Evolutionary conservation across 2,888 invertebrate species (phyloP).

Genomic region (Drosophila nigricruria): DNA sequence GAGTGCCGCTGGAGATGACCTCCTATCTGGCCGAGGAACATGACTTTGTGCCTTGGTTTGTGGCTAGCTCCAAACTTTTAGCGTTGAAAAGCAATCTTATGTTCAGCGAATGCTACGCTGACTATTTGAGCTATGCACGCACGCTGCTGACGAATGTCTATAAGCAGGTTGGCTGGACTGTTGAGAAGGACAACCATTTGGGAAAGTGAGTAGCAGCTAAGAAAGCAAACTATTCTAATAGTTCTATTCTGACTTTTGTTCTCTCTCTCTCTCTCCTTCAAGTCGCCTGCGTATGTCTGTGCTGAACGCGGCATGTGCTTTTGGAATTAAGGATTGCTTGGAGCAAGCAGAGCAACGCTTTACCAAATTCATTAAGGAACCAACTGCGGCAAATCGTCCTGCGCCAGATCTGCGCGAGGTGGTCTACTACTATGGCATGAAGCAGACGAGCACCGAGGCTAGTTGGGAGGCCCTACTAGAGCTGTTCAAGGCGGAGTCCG

Average conservation of each 20-base stretch:
- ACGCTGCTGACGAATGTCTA: slow-evolving; percentile 87
- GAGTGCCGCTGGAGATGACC: slow-evolving; percentile 89
- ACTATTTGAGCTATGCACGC: slow-evolving; percentile 88
- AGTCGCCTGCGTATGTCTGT: slow-evolving; percentile 89
- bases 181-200: slow-evolving; percentile 84
- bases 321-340: slow-evolving; percentile 88
- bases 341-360: slow-evolving; percentile 87
- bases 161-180: slow-evolving; percentile 88
- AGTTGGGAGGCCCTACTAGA: slow-evolving; percentile 92
- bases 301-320: slow-evolving; percentile 88
- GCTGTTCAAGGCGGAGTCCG: slow-evolving; percentile 89
- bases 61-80: slow-evolving; percentile 87
- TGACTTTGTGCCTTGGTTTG: slow-evolving; percentile 91
- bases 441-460: slow-evolving; percentile 86
- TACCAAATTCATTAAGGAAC: slow-evolving; percentile 87
- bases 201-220: slow-evolving; percentile 64
- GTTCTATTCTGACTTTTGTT: not conserved
- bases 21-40: slow-evolving; percentile 88
- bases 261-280: not conserved
- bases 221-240: not conserved
- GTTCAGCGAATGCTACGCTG: slow-evolving; percentile 86
- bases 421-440: slow-evolving; percentile 91
- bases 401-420: slow-evolving; percentile 88
- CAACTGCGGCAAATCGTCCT: slow-evolving; percentile 81
- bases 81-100: slow-evolving; percentile 86